Conservation (phyloP, 2,113 vertebrate species). For the Osmerus mordax region DNA sequence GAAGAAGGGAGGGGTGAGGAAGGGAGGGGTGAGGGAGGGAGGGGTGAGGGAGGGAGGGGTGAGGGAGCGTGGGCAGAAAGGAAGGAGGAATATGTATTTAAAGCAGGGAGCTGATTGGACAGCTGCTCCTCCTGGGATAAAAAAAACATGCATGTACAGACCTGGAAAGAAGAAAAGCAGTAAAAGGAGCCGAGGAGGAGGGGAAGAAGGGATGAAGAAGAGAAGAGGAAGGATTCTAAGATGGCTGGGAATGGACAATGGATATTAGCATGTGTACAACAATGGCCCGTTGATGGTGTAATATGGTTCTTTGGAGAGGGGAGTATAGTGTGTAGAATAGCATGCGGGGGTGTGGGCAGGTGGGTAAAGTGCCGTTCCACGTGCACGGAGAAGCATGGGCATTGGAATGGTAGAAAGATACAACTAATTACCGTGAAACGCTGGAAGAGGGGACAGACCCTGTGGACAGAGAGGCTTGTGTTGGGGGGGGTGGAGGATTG, state of each 20-base stretch:
- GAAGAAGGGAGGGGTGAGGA: slow-evolving; percentile 3
- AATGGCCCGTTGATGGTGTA: too few relatives aligned
- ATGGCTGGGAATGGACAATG: neutral
- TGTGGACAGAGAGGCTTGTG: neutral
- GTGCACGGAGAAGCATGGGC: too few relatives aligned
- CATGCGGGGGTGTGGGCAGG: neutral
- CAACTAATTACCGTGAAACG: too few relatives aligned
- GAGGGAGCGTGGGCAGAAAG: neutral
- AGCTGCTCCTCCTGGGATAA: too few relatives aligned
- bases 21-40: neutral
- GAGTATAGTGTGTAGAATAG: neutral
- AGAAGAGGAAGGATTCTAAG: neutral
- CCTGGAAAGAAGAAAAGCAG: neutral
- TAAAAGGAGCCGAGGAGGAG: neutral
- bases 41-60: neutral
- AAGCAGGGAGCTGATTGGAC: neutral
- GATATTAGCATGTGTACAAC: too few relatives aligned
- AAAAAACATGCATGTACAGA: too few relatives aligned
- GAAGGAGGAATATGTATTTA: neutral
- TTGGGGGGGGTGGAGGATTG: neutral
- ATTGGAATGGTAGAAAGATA: too few relatives aligned
- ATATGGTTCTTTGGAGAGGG: too few relatives aligned
- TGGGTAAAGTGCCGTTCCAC: neutral
- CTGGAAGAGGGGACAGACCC: neutral
- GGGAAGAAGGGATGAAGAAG: neutral